A percentile compares a stretch with the other conserved stretches of the same genome.
Conservation (phyloP, 2,797 vertebrate species). For the Epinephelus malabaricus region DNA sequence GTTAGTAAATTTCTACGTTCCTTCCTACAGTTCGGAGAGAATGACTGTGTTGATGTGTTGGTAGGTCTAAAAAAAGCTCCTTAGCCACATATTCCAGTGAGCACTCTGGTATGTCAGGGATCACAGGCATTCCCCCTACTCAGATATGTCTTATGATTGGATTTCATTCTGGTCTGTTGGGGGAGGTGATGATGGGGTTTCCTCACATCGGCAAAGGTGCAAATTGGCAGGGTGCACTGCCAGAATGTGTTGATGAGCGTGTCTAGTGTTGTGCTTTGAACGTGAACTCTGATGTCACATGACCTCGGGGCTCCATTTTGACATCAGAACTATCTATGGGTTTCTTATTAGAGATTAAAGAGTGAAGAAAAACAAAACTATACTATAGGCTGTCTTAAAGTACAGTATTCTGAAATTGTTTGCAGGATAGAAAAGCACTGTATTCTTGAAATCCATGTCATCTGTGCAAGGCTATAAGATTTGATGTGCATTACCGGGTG, state of each 20-base stretch:
- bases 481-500: neutral
- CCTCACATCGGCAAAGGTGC: neutral
- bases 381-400: neutral
- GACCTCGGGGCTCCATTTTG: neutral
- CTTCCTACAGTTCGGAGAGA: neutral
- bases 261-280: neutral
- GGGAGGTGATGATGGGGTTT: constrained; percentile 12
- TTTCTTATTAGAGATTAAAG: neutral
- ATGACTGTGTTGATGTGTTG: neutral
- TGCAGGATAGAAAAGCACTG: neutral
- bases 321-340: neutral
- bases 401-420: neutral
- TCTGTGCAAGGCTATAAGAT: neutral
- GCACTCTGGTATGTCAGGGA: neutral
- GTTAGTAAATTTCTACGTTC: too few relatives aligned
- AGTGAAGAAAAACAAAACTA: neutral
- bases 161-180: constrained; percentile 7
- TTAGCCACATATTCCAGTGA: neutral
- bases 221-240: constrained; percentile 7
- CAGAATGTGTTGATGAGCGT: neutral
- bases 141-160: neutral
- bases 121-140: neutral
- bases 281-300: neutral
- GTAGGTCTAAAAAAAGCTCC: constrained; percentile 18
- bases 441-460: neutral